These are phyloP conservation scores for Hoplostethus mediterraneus DNA, from an alignment of 2,797 vertebrate genomes.

Conservation along the genomic window DNA sequence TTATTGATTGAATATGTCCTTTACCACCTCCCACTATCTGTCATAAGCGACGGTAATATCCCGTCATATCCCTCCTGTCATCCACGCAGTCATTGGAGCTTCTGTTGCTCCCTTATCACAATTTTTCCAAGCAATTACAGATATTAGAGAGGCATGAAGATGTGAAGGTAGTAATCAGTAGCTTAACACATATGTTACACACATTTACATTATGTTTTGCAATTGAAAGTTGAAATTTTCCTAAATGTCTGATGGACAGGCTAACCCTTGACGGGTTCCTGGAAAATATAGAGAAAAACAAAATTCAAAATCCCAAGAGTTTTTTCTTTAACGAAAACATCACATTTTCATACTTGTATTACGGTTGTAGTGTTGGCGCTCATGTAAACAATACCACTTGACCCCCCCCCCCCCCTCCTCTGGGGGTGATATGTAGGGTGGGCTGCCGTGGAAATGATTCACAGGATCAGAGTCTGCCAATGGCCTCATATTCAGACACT, in stretches of 20 bases:
- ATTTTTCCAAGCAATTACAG: neutral
- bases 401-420: neutral
- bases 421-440: neutral
- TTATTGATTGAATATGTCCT: neutral
- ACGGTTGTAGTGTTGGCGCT: neutral
- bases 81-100: neutral
- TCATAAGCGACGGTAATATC: no score
- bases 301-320: neutral
- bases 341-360: neutral
- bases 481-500: constrained; percentile 38
- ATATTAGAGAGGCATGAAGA: neutral
- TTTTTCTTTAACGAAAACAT: neutral
- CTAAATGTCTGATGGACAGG: neutral
- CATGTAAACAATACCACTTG: neutral
- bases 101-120: no score
- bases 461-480: constrained; percentile 42
- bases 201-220: neutral
- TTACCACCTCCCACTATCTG: neutral
- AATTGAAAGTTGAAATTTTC: neutral
- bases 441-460: constrained; percentile 46
- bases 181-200: neutral
- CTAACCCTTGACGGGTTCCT: neutral
- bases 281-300: neutral
- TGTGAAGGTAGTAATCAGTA: neutral
- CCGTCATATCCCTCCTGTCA: neutral